phyloP scores from a whole-genome alignment of 2,797 vertebrate species.

The Bovichtus variegatus region DNA sequence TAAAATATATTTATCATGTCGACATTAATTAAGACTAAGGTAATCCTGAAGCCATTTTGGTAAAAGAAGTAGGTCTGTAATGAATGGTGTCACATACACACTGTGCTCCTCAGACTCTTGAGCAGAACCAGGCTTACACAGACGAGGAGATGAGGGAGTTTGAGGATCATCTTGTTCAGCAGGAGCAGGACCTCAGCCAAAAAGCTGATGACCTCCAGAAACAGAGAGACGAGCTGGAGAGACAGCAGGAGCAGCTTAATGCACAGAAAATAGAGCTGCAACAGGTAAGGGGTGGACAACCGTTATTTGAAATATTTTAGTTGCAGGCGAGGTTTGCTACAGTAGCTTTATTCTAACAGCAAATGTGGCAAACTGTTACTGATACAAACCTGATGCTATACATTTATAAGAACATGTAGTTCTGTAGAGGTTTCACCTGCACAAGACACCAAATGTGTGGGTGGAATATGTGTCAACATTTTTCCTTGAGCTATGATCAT shows the following conservation, averaged over 20 bases:
- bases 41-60: background rate
- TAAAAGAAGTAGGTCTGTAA: background rate
- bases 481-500: background rate
- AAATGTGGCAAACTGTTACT: background rate
- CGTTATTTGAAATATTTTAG: background rate
- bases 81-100: background rate
- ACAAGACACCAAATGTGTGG: background rate
- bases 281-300: slow-evolving; percentile 84
- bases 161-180: slow-evolving; percentile 91
- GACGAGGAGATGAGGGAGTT: slow-evolving; percentile 96
- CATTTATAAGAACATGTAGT: background rate
- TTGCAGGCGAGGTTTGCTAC: background rate
- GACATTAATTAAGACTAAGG: background rate
- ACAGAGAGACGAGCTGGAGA: slow-evolving; percentile 93
- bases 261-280: slow-evolving; percentile 94
- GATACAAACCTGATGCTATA: background rate
- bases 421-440: background rate
- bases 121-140: slow-evolving; percentile 94
- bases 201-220: slow-evolving; percentile 92
- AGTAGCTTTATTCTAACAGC: background rate
- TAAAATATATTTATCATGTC: background rate
- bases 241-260: slow-evolving; percentile 93
- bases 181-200: slow-evolving; percentile 91
- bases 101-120: slow-evolving; percentile 88
- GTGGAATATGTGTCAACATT: background rate